These are phyloP conservation scores for Gallinago solitaria DNA, from an alignment of 2,797 vertebrate species.

Conservation along the genomic window DNA sequence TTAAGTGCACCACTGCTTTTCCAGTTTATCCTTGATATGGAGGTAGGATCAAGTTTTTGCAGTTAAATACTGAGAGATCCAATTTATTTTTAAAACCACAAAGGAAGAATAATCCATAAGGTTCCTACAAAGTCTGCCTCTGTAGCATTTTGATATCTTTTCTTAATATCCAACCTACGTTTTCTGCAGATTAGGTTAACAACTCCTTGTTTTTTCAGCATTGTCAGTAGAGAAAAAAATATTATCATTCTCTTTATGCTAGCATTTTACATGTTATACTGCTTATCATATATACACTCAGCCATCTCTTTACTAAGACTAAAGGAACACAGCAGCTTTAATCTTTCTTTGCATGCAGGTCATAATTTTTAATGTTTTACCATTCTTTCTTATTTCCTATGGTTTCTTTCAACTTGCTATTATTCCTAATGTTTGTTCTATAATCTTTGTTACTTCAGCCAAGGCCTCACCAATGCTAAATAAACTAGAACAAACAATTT, in stretches of 20 bases:
- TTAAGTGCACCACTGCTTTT: neutral
- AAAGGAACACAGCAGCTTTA: neutral
- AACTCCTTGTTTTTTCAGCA: neutral
- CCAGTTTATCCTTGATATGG: neutral
- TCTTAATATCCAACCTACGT: neutral
- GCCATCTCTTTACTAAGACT: neutral
- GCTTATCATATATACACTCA: neutral
- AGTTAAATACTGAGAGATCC: neutral
- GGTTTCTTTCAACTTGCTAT: neutral
- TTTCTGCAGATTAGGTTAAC: neutral
- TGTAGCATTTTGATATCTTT: neutral
- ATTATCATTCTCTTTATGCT: neutral
- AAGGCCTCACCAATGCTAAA: neutral
- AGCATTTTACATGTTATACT: neutral
- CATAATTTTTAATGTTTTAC: neutral
- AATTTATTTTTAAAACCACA: neutral
- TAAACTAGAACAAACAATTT: neutral
- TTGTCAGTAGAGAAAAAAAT: neutral
- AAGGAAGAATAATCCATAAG: neutral
- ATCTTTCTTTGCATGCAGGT: neutral
- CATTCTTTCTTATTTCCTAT: neutral
- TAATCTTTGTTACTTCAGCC: neutral
- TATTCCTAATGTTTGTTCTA: neutral
- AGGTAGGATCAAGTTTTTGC: neutral
- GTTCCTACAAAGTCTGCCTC: neutral